A percentile compares a stretch with the other conserved stretches of the same genome.
These are phyloP conservation scores for Anastrepha obliqua DNA, from an alignment of 1,140 invertebrate genomes.

Conservation along the genomic window DNA sequence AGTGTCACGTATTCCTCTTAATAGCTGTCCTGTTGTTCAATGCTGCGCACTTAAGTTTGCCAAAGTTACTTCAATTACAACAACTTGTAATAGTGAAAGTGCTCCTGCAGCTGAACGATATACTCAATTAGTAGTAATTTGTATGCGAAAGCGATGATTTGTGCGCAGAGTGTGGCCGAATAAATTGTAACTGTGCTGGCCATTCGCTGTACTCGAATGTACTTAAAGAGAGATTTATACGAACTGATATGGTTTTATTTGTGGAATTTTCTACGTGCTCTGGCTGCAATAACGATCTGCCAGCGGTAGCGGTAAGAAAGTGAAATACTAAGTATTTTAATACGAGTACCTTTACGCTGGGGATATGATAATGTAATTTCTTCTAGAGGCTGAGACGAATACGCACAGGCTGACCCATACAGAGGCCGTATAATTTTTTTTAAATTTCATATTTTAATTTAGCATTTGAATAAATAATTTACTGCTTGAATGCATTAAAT, in stretches of 20 bases:
- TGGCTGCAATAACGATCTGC: background rate
- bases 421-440: no score
- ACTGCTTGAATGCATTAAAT: no score
- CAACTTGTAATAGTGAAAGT: conserved; percentile 16
- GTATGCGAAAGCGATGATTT: conserved; percentile 29
- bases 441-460: no score
- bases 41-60: conserved; percentile 18
- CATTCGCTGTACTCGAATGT: background rate
- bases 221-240: background rate
- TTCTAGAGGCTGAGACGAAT: no score
- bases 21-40: conserved; percentile 34
- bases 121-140: conserved; percentile 42
- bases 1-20: conserved; percentile 26
- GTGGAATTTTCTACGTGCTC: conserved; percentile 11
- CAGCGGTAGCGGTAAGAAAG: background rate
- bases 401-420: no score
- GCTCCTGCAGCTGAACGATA: background rate
- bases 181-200: conserved; percentile 9
- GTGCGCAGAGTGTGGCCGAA: background rate
- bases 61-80: conserved; percentile 18
- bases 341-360: no score
- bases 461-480: no score
- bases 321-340: background rate
- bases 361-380: no score
- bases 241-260: background rate